A percentile compares a stretch with the other conserved stretches of the same genome.
These are phyloP conservation scores for Cirrhinus molitorella DNA, from an alignment of 2,797 vertebrate genomes.

Conservation along the genomic window DNA sequence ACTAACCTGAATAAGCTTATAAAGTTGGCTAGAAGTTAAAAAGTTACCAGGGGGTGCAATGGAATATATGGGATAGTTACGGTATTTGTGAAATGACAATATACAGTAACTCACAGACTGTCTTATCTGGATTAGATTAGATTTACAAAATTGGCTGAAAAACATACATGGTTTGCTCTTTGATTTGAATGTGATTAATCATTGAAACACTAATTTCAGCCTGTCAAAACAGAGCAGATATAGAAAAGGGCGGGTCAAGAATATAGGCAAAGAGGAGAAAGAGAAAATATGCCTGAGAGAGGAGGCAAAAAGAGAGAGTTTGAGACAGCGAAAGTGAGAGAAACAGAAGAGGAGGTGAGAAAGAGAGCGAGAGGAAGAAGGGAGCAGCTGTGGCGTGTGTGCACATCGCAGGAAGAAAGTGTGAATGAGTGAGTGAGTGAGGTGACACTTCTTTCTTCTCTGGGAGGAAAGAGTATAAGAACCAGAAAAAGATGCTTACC, in stretches of 20 bases:
- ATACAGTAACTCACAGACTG: background rate
- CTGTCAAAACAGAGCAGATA: background rate
- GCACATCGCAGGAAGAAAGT: constrained; percentile 54
- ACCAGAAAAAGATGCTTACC: constrained; percentile 55
- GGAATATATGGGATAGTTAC: background rate
- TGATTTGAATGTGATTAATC: background rate
- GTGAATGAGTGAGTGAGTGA: constrained; percentile 43
- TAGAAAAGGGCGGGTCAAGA: background rate
- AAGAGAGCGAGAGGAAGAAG: constrained; percentile 20
- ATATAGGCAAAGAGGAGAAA: background rate
- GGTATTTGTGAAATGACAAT: background rate
- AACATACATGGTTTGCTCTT: background rate
- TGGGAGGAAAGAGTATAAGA: constrained; percentile 56
- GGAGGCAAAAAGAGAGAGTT: background rate
- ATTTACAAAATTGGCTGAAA: background rate
- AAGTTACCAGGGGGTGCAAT: background rate
- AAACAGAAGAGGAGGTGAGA: constrained; percentile 7
- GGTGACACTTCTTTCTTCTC: constrained; percentile 57
- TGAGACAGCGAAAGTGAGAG: constrained; percentile 10
- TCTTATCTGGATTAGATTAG: background rate
- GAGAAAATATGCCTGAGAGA: background rate
- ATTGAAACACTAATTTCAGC: background rate
- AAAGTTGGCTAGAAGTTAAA: too few species aligned
- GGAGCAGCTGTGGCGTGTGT: constrained; percentile 42
- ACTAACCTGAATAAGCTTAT: background rate